Evolutionary conservation across 2,113 vertebrate genomes (phyloP).

Genomic region (Aspiorhynchus laticeps): DNA sequence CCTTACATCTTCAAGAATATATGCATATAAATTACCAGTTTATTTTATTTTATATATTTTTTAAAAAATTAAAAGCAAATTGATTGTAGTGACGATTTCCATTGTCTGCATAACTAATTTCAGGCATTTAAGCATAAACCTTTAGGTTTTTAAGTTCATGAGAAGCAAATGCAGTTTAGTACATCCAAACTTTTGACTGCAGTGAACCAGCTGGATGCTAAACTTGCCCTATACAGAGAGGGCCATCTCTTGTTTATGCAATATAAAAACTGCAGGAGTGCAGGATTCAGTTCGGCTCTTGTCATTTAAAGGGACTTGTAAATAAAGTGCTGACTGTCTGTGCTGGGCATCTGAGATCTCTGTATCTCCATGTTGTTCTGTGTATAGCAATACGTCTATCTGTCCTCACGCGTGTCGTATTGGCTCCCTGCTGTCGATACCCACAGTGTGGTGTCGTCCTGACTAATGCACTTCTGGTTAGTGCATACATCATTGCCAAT

Average conservation of each 20-base stretch:
- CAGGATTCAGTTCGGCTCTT: neutral
- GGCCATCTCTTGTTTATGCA: neutral
- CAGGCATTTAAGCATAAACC: neutral
- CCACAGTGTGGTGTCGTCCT: constrained; percentile 61
- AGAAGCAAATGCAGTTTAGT: neutral
- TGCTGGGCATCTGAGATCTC: constrained; percentile 33
- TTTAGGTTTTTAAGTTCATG: neutral
- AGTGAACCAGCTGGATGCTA: neutral
- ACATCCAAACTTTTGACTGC: neutral
- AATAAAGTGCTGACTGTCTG: constrained; percentile 58
- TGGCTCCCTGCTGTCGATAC: constrained; percentile 69
- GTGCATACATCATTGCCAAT: constrained; percentile 48
- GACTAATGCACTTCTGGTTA: constrained; percentile 65
- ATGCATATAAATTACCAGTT: neutral
- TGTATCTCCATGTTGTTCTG: constrained; percentile 39
- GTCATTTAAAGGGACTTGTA: constrained; percentile 24
- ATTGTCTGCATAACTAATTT: neutral
- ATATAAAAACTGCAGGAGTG: neutral
- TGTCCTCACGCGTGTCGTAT: constrained; percentile 65
- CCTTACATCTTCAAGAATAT: neutral
- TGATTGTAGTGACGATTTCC: neutral
- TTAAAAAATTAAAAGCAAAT: neutral
- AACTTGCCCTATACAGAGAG: neutral
- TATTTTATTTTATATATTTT: neutral
- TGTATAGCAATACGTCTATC: constrained; percentile 70